A percentile compares a stretch with the other conserved stretches of the same genome.
These are phyloP conservation scores for Lochmaea capreae DNA, from an alignment of 2,888 invertebrate species.

Conservation along the genomic window DNA sequence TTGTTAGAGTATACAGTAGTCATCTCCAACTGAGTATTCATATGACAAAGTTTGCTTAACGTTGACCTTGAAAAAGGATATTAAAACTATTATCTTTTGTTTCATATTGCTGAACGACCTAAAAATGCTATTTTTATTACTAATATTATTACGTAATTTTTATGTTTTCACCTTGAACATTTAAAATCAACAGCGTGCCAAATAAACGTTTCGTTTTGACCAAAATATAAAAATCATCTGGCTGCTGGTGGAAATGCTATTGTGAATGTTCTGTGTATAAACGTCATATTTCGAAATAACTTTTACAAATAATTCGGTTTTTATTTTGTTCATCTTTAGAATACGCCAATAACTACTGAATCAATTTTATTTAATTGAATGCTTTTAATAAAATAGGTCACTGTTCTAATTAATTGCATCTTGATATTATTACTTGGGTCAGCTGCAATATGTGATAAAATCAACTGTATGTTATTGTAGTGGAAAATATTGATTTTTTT, in stretches of 20 bases:
- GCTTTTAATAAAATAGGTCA: conserved; percentile 23
- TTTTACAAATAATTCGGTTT: background rate
- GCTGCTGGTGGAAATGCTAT: too few relatives aligned
- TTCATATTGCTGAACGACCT: conserved; percentile 14
- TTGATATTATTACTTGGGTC: conserved; percentile 6
- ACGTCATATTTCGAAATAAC: background rate
- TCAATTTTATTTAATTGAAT: conserved; percentile 13
- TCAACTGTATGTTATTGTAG: background rate
- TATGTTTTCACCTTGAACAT: conserved; percentile 17
- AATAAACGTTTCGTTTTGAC: background rate
- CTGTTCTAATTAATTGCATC: conserved; percentile 3
- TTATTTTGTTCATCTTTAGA: background rate
- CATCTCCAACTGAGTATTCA: conserved; percentile 3
- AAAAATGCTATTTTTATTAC: conserved; percentile 26
- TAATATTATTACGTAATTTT: conserved; percentile 18
- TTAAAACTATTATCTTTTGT: conserved; percentile 15
- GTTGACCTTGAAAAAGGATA: conserved; percentile 19
- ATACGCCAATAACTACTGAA: background rate
- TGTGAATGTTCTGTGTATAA: too few relatives aligned
- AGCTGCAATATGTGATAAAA: background rate
- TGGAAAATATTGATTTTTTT: background rate
- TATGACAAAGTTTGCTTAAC: conserved; percentile 23
- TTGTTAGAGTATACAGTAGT: background rate
- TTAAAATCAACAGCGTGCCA: conserved; percentile 3
- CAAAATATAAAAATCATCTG: background rate